phyloP scores from a whole-genome alignment of 2,113 vertebrate genomes.

The Microtus pennsylvanicus region DNA sequence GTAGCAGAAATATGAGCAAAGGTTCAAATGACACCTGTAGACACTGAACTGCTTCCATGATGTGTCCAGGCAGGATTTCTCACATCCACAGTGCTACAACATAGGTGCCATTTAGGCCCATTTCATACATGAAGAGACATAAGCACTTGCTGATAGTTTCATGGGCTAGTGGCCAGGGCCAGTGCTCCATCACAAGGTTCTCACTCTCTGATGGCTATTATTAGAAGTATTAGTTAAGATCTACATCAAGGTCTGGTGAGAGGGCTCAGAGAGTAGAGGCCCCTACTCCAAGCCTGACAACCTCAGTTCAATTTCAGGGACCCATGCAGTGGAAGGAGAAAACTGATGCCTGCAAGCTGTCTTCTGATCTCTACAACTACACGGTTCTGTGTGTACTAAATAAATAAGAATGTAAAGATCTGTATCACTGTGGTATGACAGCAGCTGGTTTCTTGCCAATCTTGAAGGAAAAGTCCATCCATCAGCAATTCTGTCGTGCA shows the following conservation, averaged over 20 bases:
- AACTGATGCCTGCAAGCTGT: neutral
- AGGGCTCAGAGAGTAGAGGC: no score
- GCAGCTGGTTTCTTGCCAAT: neutral
- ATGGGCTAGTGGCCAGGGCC: neutral
- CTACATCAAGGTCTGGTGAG: neutral
- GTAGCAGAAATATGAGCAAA: neutral
- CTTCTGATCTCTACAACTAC: neutral
- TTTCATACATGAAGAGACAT: constrained; percentile 22
- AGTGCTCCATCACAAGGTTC: neutral
- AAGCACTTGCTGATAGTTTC: neutral
- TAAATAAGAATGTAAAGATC: neutral
- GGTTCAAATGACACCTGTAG: neutral
- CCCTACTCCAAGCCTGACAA: neutral
- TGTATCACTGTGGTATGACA: neutral
- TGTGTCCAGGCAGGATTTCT: neutral
- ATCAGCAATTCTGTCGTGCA: neutral
- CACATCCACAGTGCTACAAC: no score
- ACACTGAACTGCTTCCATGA: neutral
- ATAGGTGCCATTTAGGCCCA: neutral
- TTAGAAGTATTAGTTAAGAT: neutral
- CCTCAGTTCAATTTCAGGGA: neutral
- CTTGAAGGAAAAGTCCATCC: neutral
- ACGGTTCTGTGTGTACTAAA: neutral
- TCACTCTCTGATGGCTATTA: neutral
- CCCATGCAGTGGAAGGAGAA: neutral